A percentile compares a stretch with the other conserved stretches of the same genome.
Conservation (phyloP, 2,113 vertebrate genomes). For the Channa argus region DNA sequence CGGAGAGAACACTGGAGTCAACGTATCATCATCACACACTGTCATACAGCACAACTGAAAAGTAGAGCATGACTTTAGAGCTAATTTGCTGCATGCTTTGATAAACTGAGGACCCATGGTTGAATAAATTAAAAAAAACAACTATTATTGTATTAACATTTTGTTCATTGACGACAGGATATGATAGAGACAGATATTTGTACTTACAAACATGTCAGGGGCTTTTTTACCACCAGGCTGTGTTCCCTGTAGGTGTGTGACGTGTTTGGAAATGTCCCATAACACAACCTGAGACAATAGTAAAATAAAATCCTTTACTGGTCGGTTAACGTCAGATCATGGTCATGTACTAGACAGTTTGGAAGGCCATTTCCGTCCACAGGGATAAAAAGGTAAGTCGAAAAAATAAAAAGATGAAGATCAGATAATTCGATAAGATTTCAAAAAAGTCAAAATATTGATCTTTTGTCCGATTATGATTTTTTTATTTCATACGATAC, state of each 20-base stretch:
- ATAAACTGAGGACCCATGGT: constrained; percentile 21
- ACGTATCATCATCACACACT: constrained; percentile 57
- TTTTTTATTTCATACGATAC: too few relatives aligned
- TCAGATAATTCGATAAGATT: too few relatives aligned
- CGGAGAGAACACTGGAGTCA: constrained; percentile 41
- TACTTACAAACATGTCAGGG: constrained; percentile 74
- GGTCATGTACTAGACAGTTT: too few relatives aligned
- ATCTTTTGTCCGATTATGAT: too few relatives aligned
- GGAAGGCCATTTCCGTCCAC: too few relatives aligned
- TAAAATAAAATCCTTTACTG: constrained; percentile 2
- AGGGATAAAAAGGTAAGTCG: too few relatives aligned
- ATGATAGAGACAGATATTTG: not conserved
- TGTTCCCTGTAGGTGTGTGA: constrained; percentile 77
- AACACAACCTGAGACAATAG: constrained; percentile 84
- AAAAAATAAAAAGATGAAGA: too few relatives aligned
- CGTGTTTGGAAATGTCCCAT: constrained; percentile 90
- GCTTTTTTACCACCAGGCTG: constrained; percentile 62
- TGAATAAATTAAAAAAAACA: constrained; percentile 32
- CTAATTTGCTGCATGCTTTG: constrained; percentile 25
- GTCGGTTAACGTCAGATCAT: too few relatives aligned
- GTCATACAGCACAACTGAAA: constrained; percentile 32
- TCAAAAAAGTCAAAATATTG: too few relatives aligned
- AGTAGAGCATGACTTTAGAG: constrained; percentile 34
- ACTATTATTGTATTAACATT: constrained; percentile 10
- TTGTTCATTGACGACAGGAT: constrained; percentile 18